Evolutionary conservation across 2,113 vertebrate species (phyloP), one percentile per base, ranked within the genome.

Genomic region (Nipponia nippon): DNA sequence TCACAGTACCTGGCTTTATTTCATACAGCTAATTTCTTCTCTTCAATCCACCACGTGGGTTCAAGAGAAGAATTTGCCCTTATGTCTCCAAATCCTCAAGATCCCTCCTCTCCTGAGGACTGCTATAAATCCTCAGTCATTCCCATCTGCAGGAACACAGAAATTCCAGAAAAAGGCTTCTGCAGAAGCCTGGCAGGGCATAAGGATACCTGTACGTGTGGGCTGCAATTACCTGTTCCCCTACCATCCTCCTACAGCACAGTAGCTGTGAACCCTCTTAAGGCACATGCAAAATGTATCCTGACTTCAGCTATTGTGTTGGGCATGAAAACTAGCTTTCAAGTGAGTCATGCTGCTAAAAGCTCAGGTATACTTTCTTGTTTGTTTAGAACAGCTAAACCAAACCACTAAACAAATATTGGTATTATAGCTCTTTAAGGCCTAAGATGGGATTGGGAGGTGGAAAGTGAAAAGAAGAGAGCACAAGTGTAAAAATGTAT

Each of bases 1-100:
- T 96, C 87, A 93, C 79, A 94, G 90, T 95, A 95, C 95, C 93
- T 94, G 94, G 32, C 58, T 97, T 97, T 96, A 96, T 93, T 96
- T 95, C 78, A 42, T 67, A 77, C 2, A 32, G 58, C 30, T 89
- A 72, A 87, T 76, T 84, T 96, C 73, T 96, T 11, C 59, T 80
- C 69, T 91, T 92, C 69, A 78, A 71, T 87, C 80, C 36, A 89
- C 52, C 47, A 85, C 0, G 2, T 92, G 86, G 77, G 30, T 67
- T 95, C 36, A 89, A 91, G 89, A 91, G 89, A 95, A 96, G 56
- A 97, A 95, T 94, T 87, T 93, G n/a, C 77, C 70, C 49, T 89
- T 85, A 58, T 95, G 77, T 58, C 65, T 95, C 53, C 40, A 89
- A 58, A 76, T 56, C 19, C 29, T 80, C 66, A 71, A 83, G 36